Percentiles rank a stretch among this genome's conserved stretches.
These are phyloP conservation scores for Noctua janthina DNA, from an alignment of 2,888 invertebrate genomes.

Conservation along the genomic window DNA sequence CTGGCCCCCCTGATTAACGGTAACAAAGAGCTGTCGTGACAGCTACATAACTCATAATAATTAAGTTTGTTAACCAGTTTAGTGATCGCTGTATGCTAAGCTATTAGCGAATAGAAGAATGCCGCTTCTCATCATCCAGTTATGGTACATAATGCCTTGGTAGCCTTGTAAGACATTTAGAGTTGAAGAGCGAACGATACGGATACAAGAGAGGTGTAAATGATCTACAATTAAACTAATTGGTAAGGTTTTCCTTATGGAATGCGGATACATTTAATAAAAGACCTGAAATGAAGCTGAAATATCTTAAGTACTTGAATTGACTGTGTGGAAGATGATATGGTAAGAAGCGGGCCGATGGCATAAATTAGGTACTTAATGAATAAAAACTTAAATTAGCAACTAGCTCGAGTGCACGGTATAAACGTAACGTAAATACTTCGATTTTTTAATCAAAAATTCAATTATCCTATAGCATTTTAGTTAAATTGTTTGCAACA, in stretches of 20 bases:
- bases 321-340: background rate
- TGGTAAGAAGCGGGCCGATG: background rate
- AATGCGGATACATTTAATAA: background rate
- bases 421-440: too few species aligned
- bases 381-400: too few species aligned
- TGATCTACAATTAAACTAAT: conserved; percentile 24
- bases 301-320: background rate
- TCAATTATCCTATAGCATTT: too few species aligned
- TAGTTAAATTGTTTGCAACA: too few species aligned
- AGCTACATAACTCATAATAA: conserved; percentile 33
- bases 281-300: background rate
- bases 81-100: conserved; percentile 24
- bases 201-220: conserved; percentile 20
- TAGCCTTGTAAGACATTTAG: conserved; percentile 28
- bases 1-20: background rate
- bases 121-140: background rate
- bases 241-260: conserved; percentile 11
- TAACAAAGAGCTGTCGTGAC: conserved; percentile 41
- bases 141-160: conserved; percentile 18
- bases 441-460: too few species aligned
- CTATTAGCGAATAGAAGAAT: conserved; percentile 31
- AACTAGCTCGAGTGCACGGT: too few species aligned
- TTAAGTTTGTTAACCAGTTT: conserved; percentile 37
- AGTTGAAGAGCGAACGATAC: conserved; percentile 1
- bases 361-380: background rate